phyloP scores from a whole-genome alignment of 2,888 invertebrate genomes.

The Fissipunctia ypsillon region DNA sequence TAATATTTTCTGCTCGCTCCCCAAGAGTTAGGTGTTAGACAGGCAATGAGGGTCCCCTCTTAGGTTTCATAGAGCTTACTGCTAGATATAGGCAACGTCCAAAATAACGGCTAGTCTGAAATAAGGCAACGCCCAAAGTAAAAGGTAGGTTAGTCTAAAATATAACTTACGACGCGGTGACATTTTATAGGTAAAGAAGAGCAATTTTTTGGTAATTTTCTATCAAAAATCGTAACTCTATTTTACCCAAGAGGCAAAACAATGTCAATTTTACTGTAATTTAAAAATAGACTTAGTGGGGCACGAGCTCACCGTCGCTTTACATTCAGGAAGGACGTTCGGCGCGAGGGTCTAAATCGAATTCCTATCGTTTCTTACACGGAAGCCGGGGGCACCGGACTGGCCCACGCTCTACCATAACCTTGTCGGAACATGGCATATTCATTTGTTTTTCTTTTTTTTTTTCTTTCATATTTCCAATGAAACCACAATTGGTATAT shows the following conservation, averaged over 20 bases:
- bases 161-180: neutral
- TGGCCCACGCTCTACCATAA: slow-evolving; percentile 71
- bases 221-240: slow-evolving; percentile 18
- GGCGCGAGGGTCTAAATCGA: slow-evolving; percentile 86
- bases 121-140: neutral
- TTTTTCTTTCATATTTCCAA: neutral
- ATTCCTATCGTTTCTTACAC: slow-evolving; percentile 86
- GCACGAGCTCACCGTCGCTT: slow-evolving; percentile 83
- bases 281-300: slow-evolving; percentile 82
- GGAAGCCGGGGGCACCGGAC: slow-evolving; percentile 76
- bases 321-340: slow-evolving; percentile 86
- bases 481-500: neutral
- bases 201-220: slow-evolving; percentile 22
- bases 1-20: slow-evolving; percentile 8
- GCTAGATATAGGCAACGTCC: neutral
- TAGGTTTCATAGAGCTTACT: neutral
- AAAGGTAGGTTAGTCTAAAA: neutral
- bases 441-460: slow-evolving; percentile 55
- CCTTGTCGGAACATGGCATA: slow-evolving; percentile 68
- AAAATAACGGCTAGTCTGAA: neutral
- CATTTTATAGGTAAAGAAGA: neutral
- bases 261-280: slow-evolving; percentile 78
- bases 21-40: slow-evolving; percentile 2
- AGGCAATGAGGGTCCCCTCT: slow-evolving; percentile 22
- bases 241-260: slow-evolving; percentile 38